A percentile compares a stretch with the other conserved stretches of the same genome.
These are phyloP conservation scores for Agrilus planipennis DNA, from an alignment of 1,140 invertebrate species.

Conservation along the genomic window DNA sequence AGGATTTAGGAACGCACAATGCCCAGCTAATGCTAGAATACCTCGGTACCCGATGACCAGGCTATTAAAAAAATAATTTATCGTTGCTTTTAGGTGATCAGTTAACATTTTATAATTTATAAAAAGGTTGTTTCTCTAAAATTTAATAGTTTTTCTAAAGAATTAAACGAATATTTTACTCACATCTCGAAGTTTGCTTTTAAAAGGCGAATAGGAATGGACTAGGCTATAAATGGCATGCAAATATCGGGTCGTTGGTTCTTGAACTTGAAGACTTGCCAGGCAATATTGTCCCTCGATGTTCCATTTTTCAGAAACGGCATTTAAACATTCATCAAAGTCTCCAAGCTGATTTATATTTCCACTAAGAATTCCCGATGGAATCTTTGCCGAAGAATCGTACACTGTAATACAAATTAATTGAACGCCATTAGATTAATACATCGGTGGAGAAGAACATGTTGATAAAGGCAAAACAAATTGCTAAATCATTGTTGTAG, in stretches of 20 bases:
- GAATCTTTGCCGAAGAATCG: slow-evolving; percentile 46
- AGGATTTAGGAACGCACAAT: slow-evolving; percentile 46
- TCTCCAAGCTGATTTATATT: slow-evolving; percentile 52
- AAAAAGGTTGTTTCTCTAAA: background rate
- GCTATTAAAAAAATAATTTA: slow-evolving; percentile 33
- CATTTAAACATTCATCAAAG: slow-evolving; percentile 46
- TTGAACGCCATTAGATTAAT: background rate
- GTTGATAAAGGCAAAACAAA: background rate
- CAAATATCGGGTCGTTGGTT: slow-evolving; percentile 31
- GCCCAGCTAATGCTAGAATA: slow-evolving; percentile 51
- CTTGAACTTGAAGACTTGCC: slow-evolving; percentile 39
- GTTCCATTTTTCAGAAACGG: slow-evolving; percentile 28
- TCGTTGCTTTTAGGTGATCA: too few species aligned
- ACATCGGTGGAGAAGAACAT: slow-evolving; percentile 2
- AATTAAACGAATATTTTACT: slow-evolving; percentile 21
- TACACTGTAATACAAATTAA: slow-evolving; percentile 42
- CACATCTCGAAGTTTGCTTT: slow-evolving; percentile 48
- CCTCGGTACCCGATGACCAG: slow-evolving; percentile 48
- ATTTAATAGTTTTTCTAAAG: background rate
- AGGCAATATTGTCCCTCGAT: slow-evolving; percentile 47
- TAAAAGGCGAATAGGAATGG: slow-evolving; percentile 45
- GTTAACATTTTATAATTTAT: background rate
- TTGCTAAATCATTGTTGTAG: background rate
- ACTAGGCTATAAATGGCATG: slow-evolving; percentile 39
- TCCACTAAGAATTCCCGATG: slow-evolving; percentile 46